Base-by-base conservation (phyloP, 2,797 vertebrate genomes). In the Xiphophorus birchmanni region DNA sequence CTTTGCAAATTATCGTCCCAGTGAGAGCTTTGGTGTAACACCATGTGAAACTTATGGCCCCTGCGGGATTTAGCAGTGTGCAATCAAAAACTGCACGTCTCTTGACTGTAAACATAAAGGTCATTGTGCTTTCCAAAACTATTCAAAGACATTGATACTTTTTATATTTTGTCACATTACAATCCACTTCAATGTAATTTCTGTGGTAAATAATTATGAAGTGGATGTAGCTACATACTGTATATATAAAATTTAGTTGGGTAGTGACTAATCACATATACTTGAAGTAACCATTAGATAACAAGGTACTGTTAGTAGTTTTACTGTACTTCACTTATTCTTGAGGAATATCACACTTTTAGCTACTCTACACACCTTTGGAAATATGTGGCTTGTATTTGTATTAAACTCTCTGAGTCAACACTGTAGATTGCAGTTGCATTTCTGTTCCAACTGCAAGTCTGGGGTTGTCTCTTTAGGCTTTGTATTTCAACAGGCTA, bases 1-100 rank as follows among this genome's bases (percentile, higher is more conserved):
- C 48, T 56, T 73, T 21, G 76, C 60, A 75, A 87, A 82, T 84
- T 45, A 88, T 74, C 73, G 75, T 87, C 88, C 79, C 83, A 88
- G 80, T 48, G 77, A 77, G 81, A 60, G 50, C 67, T 76, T 80
- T 90, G 77, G 76, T 74, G 79, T 79, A 77, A 80, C 69, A 72
- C 78, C 82, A 87, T 86, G 72, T 86, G 85, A 90, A 79, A 79
- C 82, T 80, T 69, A 77, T 81, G 50, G 82, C 84, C 50, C 75
- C 67, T 80, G 81, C 0, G 23, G 77, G 88, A 90, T 80, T 78
- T 84, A 85, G 87, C 82, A 69, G 32, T n/a, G 40, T 78, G 75
- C n/a, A 67, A 56, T 81, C 29, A 81, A 88, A 88, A 90, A 86
- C n/a, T 87, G 42, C 42, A 45, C 52, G 12, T 74, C 58, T 76